Evolutionary conservation across 2,888 invertebrate genomes (phyloP), one percentile per base, ranked within the genome.

Genomic region (Petrophora chlorosata): DNA sequence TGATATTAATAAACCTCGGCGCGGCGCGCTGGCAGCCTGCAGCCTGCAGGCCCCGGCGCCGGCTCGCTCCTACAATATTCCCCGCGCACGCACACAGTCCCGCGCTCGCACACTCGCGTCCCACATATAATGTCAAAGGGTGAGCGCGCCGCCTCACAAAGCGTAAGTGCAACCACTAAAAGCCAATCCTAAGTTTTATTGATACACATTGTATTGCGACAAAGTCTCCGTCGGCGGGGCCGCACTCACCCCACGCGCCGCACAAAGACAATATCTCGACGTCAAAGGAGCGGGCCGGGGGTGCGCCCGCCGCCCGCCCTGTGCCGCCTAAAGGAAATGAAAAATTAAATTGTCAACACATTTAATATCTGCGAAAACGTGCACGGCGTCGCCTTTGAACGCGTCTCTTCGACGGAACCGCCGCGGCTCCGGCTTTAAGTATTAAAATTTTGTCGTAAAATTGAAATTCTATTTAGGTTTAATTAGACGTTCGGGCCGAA

Each of bases 121-220:
- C 77, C 83, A 81, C 79, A 81, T 87, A 85, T 87, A 86, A 87
- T 87, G 88, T 89, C 90, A 89, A 89, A 89, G 89, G 89, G 88
- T 88, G 86, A 88, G 83, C 87, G 67, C 80, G 86, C 83, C 84
- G 89, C 86, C 82, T 86, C 89, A 88, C 88, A 89, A 89, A 89
- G 88, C 89, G 90, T 90, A 89, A 90, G 90, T 90, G 89, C 90
- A 89, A 89, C 90, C 90, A 89, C 90, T 90, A 90, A 90, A 90
- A 90, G 90, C 90, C 90, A 90, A 90, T 90, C 89, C 90, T 89
- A 90, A 90, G 90, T 90, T 90, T 90, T 90, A 90, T 90, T 90
- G 90, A 90, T 90, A 90, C 90, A 90, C 90, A 90, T 90, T 90
- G 89, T 90, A 90, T 90, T 90, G 90, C 89, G 90, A 90, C 90